Evolutionary conservation across 2,113 vertebrate genomes (phyloP).

Genomic region (Engraulis encrasicolus): DNA sequence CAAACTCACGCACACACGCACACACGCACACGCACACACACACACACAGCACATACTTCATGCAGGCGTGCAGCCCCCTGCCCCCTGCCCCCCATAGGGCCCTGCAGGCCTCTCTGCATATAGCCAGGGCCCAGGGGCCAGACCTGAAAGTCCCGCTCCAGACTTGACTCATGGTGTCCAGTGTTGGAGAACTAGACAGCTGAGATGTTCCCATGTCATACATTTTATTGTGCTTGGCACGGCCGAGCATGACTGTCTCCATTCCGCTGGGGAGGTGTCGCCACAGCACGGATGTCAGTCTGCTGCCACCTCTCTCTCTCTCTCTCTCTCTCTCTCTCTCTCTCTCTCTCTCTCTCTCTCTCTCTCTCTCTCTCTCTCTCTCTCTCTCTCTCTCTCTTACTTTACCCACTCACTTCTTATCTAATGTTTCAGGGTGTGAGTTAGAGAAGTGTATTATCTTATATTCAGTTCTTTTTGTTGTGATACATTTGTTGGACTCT

Average conservation of each 20-base stretch:
- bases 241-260: slow-evolving; percentile 59
- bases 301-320: not conserved
- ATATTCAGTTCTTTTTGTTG: no score
- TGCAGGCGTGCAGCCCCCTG: no score
- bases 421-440: no score
- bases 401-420: no score
- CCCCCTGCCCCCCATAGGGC: no score
- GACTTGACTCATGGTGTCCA: slow-evolving; percentile 56
- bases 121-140: slow-evolving; percentile 20
- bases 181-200: slow-evolving; percentile 68
- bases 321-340: not conserved
- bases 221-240: slow-evolving; percentile 70
- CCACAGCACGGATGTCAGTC: slow-evolving; percentile 29
- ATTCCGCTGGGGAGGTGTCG: slow-evolving; percentile 43
- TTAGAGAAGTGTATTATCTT: no score
- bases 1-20: not conserved
- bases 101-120: not conserved
- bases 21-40: not conserved
- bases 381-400: not conserved
- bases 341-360: slow-evolving; percentile 36
- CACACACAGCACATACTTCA: no score
- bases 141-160: slow-evolving; percentile 54
- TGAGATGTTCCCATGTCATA: slow-evolving; percentile 73
- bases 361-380: not conserved
- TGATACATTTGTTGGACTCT: no score